A percentile compares a stretch with the other conserved stretches of the same genome.
Conservation (phyloP, 2,113 vertebrate genomes). For the Agapornis roseicollis region DNA sequence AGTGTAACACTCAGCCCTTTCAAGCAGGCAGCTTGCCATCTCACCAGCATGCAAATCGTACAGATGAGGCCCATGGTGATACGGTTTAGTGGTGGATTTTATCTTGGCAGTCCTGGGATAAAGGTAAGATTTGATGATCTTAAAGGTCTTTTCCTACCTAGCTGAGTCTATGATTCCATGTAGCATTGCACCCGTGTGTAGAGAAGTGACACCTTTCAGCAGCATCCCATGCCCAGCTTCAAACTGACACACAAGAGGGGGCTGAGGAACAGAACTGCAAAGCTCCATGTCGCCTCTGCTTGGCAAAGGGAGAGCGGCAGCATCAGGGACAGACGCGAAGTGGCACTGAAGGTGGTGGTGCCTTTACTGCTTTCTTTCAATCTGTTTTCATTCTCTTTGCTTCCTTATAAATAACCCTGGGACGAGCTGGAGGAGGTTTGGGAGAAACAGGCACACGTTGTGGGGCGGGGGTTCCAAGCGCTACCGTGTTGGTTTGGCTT, state of each 20-base stretch:
- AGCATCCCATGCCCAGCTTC: background rate
- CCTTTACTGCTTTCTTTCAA: background rate
- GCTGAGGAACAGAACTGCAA: background rate
- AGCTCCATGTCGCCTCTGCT: background rate
- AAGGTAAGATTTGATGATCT: background rate
- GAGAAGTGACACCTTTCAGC: background rate
- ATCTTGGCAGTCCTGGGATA: background rate
- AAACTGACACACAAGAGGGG: too few relatives aligned
- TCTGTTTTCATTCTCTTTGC: background rate
- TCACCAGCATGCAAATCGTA: background rate
- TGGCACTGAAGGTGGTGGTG: background rate
- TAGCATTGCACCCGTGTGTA: background rate
- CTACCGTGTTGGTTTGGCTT: background rate
- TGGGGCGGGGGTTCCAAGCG: background rate
- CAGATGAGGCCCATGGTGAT: background rate
- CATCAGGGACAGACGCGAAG: background rate
- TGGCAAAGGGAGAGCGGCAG: too few relatives aligned
- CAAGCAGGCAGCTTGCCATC: background rate
- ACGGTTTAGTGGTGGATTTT: background rate
- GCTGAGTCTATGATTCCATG: background rate
- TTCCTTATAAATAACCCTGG: background rate
- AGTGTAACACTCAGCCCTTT: background rate
- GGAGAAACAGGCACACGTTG: background rate
- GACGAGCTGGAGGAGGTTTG: background rate
- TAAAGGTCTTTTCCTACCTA: background rate